A percentile compares a stretch with the other conserved stretches of the same genome.
These are phyloP conservation scores for Sitobion miscanthi DNA, from an alignment of 1,140 invertebrate genomes.

Conservation along the genomic window DNA sequence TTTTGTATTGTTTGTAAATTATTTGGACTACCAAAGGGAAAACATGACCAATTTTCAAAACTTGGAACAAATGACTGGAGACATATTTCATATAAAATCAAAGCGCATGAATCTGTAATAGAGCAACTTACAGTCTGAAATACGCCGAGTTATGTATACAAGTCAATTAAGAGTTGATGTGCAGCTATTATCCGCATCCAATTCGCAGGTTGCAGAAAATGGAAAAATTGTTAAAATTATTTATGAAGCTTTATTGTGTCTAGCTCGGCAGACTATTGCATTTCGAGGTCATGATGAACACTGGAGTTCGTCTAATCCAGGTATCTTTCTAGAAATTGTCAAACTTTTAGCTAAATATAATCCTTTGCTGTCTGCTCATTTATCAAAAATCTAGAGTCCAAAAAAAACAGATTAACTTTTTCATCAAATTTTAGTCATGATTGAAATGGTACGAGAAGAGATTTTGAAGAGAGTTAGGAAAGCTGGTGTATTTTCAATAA, in stretches of 20 bases:
- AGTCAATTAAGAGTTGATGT: not conserved
- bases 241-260: not conserved
- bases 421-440: not conserved
- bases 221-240: not conserved
- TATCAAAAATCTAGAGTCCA: not conserved
- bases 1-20: constrained; percentile 5
- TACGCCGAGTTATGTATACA: not conserved
- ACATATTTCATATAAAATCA: not conserved
- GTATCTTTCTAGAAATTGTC: not conserved
- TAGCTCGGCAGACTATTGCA: not conserved
- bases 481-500: constrained; percentile 57
- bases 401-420: not conserved
- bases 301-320: not conserved
- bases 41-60: not conserved
- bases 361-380: not conserved
- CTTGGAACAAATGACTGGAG: not conserved
- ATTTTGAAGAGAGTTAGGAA: not conserved
- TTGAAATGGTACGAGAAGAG: not conserved
- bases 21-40: not conserved
- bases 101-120: not conserved
- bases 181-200: not conserved
- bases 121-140: not conserved
- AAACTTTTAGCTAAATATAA: not conserved
- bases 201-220: not conserved
- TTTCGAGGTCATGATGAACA: not conserved